phyloP scores from a whole-genome alignment of 2,113 vertebrate species.

The Seriola quinqueradiata region DNA sequence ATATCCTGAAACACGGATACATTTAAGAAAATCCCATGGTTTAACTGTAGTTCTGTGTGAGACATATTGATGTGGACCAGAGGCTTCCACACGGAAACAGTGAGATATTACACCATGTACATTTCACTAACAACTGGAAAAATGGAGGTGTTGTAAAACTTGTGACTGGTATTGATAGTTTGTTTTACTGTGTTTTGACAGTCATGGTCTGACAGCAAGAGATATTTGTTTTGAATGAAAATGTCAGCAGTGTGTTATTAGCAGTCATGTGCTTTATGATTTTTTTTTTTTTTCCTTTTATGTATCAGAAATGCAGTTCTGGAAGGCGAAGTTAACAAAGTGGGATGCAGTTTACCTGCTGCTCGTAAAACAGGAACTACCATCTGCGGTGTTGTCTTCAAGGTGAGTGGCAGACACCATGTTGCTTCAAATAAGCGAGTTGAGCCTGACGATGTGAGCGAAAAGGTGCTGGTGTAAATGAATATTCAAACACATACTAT shows the following conservation, averaged over 20 bases:
- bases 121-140: no score
- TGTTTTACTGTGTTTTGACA: no score
- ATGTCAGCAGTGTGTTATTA: no score
- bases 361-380: constrained; percentile 96
- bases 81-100: background rate
- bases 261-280: no score
- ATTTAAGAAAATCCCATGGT: background rate
- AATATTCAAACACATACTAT: background rate
- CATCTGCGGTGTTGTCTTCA: constrained; percentile 93
- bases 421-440: no score
- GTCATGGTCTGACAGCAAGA: no score
- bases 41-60: background rate
- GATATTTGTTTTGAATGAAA: no score
- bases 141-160: no score
- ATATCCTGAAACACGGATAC: fast-evolving
- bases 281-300: constrained; percentile 29
- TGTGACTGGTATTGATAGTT: no score
- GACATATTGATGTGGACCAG: background rate
- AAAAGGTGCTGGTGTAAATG: no score
- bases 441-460: no score
- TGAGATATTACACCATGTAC: no score
- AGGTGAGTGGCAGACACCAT: constrained; percentile 82
- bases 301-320: constrained; percentile 88
- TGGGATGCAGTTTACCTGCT: constrained; percentile 86
- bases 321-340: constrained; percentile 85